Evolutionary conservation across 2,888 invertebrate species (phyloP), one percentile per base, ranked within the genome.

Genomic region (Ecdyonurus torrentis): DNA sequence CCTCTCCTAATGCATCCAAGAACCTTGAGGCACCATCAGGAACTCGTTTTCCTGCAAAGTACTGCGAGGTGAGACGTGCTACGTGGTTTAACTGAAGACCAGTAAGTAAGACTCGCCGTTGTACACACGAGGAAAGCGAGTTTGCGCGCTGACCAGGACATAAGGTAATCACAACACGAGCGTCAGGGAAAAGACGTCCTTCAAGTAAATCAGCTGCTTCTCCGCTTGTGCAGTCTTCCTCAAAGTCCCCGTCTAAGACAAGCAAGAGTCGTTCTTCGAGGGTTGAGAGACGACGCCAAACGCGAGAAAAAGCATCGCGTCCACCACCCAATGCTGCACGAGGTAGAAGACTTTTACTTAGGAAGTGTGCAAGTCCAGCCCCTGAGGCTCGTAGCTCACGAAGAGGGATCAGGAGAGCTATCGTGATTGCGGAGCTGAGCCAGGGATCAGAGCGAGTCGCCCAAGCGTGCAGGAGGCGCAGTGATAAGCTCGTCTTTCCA

Each of bases 401-500:
- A 1, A 80, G 71, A 1, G 80, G 79, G 23, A 81, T 75, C 68
- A 80, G 77, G 53, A 80, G 73, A 3, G 77, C 77, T 64, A 79
- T 68, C 10, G 76, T 76, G n/a, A 78, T 75, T 20, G 23, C 52
- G 52, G 50, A 10, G 52, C 52, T 19, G 23, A 24, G 59, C 59
- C 59, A 23, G 23, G 52, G 52, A 15, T 62, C 67, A 52, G 69
- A 68, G 61, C 78, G 77, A 50, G 76, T 76, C 1, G 79, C 78
- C 81, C 81, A 81, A 3, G 79, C 78, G 69, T 79, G 77, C 15
- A 80, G 73, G n/a, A 80, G 72, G 25, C 78, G 74, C 53, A 80
- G 72, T 58, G 77, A 76, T 5, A 80, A 71, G 18, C 78, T 76
- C 25, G 78, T 78, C 65, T 79, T 75, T 25, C 79, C 79, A 63